Base-by-base conservation (phyloP, 2,113 vertebrate genomes). In the Zootoca vivipara region DNA sequence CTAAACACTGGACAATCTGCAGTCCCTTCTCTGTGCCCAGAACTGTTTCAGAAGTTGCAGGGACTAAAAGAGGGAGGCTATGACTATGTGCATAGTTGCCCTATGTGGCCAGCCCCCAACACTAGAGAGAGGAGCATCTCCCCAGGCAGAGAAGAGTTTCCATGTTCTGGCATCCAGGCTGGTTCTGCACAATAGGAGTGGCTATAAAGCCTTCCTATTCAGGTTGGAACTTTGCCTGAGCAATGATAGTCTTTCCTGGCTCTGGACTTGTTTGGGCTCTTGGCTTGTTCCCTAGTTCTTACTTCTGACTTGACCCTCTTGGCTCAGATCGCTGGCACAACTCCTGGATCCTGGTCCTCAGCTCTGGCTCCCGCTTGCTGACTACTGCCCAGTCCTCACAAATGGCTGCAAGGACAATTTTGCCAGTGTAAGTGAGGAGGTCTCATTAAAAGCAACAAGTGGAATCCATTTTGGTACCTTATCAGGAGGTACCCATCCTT, bases 1-100 rank as follows among this genome's bases (percentile, higher is more conserved):
- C 26, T 8, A 3, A 7, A 20, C 73, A 90, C 0, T 0, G 12
- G 72, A 64, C 77, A 30, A 30, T 86, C 75, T 91, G 64, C 85
- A 75, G 69, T n/a, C n/a, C 86, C 90, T 74, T 87, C 75, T 93
- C 79, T 90, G 65, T 92, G 83, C 33, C 82, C 64, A 38, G 10
- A 82, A 2, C 7, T 22, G 40, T 38, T 13, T 72, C 42, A 52
- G 42, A 46, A 78, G n/a, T 15, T 73, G 72, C 72, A 20, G 72
- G 58, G 72, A 28, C 12, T 52, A 52, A 26, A 78, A 52, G 9
- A 69, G 8, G 16, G 65, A 69, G 56, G 20, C 42, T 70, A 35
- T 52, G 38, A 69, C 22, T 35, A 18, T 30, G 42, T 30, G 40
- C 28, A 42, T 42, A 30, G 8, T 16, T 67, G 30, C 20, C 62